These are phyloP conservation scores for Schizotus pectinicornis DNA, from an alignment of 2,888 invertebrate species.

Conservation along the genomic window DNA sequence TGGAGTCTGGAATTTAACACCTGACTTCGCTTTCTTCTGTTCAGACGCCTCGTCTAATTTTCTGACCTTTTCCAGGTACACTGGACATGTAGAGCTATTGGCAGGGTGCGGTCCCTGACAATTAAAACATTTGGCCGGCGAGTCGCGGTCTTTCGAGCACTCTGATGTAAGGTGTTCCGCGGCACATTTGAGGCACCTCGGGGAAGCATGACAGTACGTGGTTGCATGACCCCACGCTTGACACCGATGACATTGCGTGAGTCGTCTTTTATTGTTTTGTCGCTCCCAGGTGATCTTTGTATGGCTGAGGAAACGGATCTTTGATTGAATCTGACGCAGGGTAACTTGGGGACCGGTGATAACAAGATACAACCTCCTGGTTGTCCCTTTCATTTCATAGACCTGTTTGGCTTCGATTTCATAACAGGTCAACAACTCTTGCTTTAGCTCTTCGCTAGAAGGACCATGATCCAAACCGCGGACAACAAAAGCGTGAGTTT, in stretches of 20 bases:
- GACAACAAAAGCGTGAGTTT: constrained; percentile 11
- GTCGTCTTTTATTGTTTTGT: constrained; percentile 34
- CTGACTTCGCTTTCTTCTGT: neutral
- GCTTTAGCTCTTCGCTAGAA: neutral
- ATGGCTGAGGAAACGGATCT: constrained; percentile 7
- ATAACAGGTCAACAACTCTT: neutral
- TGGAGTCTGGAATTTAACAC: neutral
- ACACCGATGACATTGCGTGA: constrained; percentile 43
- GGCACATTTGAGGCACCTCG: constrained; percentile 41
- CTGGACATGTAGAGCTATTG: constrained; percentile 34
- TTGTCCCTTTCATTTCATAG: neutral
- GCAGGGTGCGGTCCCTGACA: constrained; percentile 42
- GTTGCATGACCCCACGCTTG: constrained; percentile 46
- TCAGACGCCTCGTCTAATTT: constrained; percentile 25
- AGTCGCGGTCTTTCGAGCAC: constrained; percentile 35
- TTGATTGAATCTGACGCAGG: neutral
- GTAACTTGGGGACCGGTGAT: neutral
- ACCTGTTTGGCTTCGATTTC: neutral
- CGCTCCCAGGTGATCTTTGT: constrained; percentile 32
- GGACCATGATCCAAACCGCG: constrained; percentile 4
- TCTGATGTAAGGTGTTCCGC: constrained; percentile 38
- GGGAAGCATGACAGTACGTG: constrained; percentile 34
- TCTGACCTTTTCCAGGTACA: constrained; percentile 25
- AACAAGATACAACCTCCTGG: neutral
- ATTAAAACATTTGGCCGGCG: constrained; percentile 43